Evolutionary conservation across 2,888 invertebrate species (phyloP).

Genomic region (Diarsia rubi): DNA sequence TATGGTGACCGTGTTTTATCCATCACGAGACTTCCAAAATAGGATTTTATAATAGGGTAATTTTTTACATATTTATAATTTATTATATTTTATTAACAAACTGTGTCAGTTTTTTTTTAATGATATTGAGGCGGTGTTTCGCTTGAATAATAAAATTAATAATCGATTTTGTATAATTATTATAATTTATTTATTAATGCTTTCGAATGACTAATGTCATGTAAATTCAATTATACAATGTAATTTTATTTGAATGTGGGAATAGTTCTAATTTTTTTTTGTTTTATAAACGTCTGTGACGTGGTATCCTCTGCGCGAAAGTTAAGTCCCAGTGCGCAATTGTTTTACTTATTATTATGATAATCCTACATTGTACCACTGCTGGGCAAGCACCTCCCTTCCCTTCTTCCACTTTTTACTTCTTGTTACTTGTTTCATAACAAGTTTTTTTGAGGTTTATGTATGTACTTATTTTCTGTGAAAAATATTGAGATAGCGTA

Average conservation of each 20-base stretch:
- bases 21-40: conserved; percentile 40
- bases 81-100: conserved; percentile 25
- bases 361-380: no score
- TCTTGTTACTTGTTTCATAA: not conserved
- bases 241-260: conserved; percentile 1
- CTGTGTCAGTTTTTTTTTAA: conserved; percentile 16
- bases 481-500: not conserved
- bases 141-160: not conserved
- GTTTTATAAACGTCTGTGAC: not conserved
- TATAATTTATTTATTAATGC: not conserved
- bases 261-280: not conserved
- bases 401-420: no score
- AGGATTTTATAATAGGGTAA: conserved; percentile 1
- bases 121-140: conserved; percentile 1
- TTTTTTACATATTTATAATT: not conserved
- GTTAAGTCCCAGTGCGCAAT: not conserved
- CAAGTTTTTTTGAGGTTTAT: not conserved
- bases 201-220: not conserved
- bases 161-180: not conserved
- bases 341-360: no score
- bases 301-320: not conserved
- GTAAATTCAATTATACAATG: not conserved
- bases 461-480: conserved; percentile 17
- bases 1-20: conserved; percentile 54
- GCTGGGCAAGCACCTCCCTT: no score